These are phyloP conservation scores for Numida meleagris DNA, from an alignment of 2,113 vertebrate species.

Conservation along the genomic window DNA sequence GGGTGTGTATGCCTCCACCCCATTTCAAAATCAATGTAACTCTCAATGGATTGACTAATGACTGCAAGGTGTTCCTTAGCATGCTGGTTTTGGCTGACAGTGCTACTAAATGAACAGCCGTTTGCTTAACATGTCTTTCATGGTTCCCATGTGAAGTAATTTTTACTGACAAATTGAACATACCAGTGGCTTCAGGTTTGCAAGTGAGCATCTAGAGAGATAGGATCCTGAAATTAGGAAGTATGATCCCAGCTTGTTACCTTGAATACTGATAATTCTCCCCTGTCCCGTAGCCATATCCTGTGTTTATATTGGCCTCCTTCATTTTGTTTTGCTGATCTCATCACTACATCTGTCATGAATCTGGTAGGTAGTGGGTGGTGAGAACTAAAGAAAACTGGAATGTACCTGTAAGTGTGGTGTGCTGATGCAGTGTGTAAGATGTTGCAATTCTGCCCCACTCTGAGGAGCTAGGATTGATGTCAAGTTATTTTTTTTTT, in stretches of 20 bases:
- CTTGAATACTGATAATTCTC: background rate
- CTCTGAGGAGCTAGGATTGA: background rate
- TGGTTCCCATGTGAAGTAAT: slow-evolving; percentile 38
- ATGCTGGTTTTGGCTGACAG: slow-evolving; percentile 51
- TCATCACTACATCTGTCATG: background rate
- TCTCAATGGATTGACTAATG: slow-evolving; percentile 66
- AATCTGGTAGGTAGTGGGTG: slow-evolving; percentile 3
- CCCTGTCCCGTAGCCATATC: background rate
- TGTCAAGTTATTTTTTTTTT: background rate
- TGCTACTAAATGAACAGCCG: background rate
- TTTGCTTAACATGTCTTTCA: slow-evolving; percentile 36
- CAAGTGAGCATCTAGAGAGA: background rate
- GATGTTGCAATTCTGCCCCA: background rate
- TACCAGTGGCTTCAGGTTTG: background rate
- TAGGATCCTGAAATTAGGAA: background rate
- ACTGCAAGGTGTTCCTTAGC: slow-evolving; percentile 56
- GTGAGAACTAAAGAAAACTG: background rate
- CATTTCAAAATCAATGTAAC: slow-evolving; percentile 65
- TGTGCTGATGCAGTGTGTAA: background rate
- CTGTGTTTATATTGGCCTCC: background rate
- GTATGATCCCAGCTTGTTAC: background rate
- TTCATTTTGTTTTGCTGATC: background rate
- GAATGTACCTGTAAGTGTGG: background rate
- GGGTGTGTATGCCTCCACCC: slow-evolving; percentile 65
- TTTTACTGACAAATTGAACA: background rate